Conservation (phyloP, 2,113 vertebrate genomes). For the Casuarius casuarius region DNA sequence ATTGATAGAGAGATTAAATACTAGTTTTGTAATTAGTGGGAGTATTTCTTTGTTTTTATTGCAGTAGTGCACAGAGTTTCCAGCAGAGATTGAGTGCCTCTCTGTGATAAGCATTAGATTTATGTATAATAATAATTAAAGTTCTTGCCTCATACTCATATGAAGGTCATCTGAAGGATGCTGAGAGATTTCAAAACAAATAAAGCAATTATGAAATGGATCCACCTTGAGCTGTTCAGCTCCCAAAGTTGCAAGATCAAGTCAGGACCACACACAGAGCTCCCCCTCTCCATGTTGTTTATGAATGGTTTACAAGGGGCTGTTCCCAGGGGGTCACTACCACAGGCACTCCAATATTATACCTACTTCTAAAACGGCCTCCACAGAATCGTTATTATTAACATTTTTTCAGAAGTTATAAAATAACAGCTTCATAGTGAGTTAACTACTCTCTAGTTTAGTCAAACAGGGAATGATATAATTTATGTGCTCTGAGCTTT, state of each 20-base stretch:
- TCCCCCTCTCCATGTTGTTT: constrained; percentile 41
- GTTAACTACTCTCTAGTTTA: constrained; percentile 55
- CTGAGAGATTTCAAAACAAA: constrained; percentile 61
- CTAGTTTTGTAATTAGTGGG: constrained; percentile 54
- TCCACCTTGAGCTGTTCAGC: constrained; percentile 57
- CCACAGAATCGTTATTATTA: constrained; percentile 36
- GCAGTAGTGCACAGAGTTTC: constrained; percentile 16
- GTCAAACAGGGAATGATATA: constrained; percentile 43
- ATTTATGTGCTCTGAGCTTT: constrained; percentile 63
- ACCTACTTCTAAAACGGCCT: constrained; percentile 49
- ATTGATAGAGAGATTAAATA: constrained; percentile 20
- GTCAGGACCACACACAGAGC: constrained; percentile 64
- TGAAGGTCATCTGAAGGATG: constrained; percentile 63
- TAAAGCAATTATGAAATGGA: constrained; percentile 55
- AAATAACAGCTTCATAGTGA: constrained; percentile 39
- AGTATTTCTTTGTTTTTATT: constrained; percentile 53
- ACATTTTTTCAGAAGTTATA: constrained; percentile 66
- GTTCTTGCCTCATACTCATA: constrained; percentile 32
- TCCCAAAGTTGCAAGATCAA: constrained; percentile 49
- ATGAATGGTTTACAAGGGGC: constrained; percentile 63
- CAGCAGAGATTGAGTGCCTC: constrained; percentile 23
- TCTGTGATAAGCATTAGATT: constrained; percentile 60
- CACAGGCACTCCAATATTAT: constrained; percentile 57
- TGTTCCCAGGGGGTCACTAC: constrained; percentile 50
- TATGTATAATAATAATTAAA: constrained; percentile 58